A percentile compares a stretch with the other conserved stretches of the same genome.
Evolutionary conservation across 2,888 invertebrate genomes (phyloP).

Genomic region (Nephrotoma flavescens): DNA sequence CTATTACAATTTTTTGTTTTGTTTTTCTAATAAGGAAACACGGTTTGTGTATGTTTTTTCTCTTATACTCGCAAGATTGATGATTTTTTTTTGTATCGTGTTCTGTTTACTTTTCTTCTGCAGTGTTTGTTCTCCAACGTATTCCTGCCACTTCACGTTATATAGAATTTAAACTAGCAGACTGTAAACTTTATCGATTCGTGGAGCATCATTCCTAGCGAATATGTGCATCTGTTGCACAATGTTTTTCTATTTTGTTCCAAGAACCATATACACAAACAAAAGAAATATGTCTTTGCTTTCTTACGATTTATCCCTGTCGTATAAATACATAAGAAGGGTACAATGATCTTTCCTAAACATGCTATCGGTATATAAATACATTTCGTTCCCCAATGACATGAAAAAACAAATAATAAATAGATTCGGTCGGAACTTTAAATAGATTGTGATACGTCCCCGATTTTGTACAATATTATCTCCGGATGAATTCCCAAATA

Average conservation of each 20-base stretch:
- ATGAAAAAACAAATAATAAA: background rate
- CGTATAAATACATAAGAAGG: background rate
- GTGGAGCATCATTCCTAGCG: background rate
- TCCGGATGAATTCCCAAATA: background rate
- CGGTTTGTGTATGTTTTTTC: background rate
- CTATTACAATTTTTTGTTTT: background rate
- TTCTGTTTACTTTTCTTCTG: background rate
- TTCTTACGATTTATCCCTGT: background rate
- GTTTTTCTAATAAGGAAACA: background rate
- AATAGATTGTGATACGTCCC: background rate
- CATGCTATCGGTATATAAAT: background rate
- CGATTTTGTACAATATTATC: background rate
- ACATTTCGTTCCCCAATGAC: background rate
- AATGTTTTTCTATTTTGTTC: background rate
- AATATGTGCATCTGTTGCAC: background rate
- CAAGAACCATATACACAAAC: background rate
- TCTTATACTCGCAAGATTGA: background rate
- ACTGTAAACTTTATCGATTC: background rate
- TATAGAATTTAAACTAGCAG: background rate
- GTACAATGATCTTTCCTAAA: background rate
- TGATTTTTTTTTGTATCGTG: background rate
- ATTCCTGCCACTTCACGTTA: too few species aligned
- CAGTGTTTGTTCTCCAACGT: background rate
- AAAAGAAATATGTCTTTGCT: background rate
- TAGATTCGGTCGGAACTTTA: background rate